Conservation (phyloP, 23 tunicate genomes). For the Diplosoma virens region DNA sequence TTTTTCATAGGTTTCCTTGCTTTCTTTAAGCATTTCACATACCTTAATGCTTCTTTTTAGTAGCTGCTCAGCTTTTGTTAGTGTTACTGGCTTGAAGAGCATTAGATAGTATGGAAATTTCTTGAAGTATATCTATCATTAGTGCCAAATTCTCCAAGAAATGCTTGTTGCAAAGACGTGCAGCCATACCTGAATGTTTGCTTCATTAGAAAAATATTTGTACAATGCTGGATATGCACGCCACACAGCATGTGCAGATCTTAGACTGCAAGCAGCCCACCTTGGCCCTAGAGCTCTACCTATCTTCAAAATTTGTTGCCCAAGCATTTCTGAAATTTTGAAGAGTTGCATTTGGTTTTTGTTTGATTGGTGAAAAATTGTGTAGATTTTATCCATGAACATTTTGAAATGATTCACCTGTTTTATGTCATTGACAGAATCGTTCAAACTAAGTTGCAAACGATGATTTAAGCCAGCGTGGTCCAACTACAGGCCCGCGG, state of each 20-base stretch:
- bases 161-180: constrained; percentile 25
- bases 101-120: constrained; percentile 22
- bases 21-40: constrained; percentile 8
- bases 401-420: constrained; percentile 37
- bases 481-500: too few relatives aligned
- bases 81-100: constrained; percentile 37
- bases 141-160: constrained; percentile 19
- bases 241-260: constrained; percentile 37
- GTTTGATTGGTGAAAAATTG: constrained; percentile 37
- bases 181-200: constrained; percentile 30
- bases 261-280: constrained; percentile 21
- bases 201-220: constrained; percentile 8
- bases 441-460: constrained; percentile 13
- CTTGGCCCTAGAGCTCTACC: constrained; percentile 28
- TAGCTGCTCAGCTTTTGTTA: constrained; percentile 18
- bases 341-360: constrained; percentile 37
- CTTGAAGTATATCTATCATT: constrained; percentile 43
- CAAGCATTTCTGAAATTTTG: constrained; percentile 31
- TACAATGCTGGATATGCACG: constrained; percentile 36
- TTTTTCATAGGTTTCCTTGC: constrained; percentile 6
- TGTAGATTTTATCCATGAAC: constrained; percentile 18
- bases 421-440: background rate
- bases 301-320: constrained; percentile 23
- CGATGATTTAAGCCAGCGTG: constrained; percentile 30
- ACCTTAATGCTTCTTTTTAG: background rate